phyloP scores from a whole-genome alignment of 2,888 invertebrate genomes.

The Dioctria linearis region DNA sequence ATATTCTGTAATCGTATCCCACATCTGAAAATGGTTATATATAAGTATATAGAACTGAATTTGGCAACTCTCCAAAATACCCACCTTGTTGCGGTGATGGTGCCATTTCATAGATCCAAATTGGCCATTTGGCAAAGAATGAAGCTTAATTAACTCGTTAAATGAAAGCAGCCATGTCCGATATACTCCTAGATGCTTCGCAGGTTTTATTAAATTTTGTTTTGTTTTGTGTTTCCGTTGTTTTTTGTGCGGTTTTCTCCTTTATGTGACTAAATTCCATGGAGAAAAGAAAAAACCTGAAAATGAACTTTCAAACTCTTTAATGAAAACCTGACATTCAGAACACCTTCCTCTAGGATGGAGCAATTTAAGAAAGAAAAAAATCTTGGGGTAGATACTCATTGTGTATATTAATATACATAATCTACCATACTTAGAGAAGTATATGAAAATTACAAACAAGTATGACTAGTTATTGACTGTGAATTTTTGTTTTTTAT shows the following conservation, averaged over 20 bases:
- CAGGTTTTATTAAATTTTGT: neutral
- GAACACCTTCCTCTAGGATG: neutral
- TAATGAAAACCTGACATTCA: neutral
- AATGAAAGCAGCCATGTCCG: neutral
- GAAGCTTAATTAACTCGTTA: conserved; percentile 10
- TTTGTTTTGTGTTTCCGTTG: neutral
- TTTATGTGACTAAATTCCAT: neutral
- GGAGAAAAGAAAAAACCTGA: neutral
- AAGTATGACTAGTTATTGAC: too few species aligned
- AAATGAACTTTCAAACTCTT: neutral
- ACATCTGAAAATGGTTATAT: neutral
- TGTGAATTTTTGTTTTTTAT: too few species aligned
- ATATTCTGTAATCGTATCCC: neutral
- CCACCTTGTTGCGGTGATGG: conserved; percentile 10
- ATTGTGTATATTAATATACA: too few species aligned
- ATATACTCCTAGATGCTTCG: neutral
- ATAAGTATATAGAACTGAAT: neutral
- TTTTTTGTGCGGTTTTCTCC: neutral
- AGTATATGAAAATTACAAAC: too few species aligned
- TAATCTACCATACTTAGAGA: too few species aligned
- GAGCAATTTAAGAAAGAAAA: neutral
- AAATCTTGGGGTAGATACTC: too few species aligned
- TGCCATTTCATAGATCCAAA: conserved; percentile 1
- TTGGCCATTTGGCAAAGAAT: conserved; percentile 6
- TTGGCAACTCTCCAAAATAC: conserved; percentile 1